Conservation (phyloP, 2,113 vertebrate genomes). For the Arvicanthis niloticus region DNA sequence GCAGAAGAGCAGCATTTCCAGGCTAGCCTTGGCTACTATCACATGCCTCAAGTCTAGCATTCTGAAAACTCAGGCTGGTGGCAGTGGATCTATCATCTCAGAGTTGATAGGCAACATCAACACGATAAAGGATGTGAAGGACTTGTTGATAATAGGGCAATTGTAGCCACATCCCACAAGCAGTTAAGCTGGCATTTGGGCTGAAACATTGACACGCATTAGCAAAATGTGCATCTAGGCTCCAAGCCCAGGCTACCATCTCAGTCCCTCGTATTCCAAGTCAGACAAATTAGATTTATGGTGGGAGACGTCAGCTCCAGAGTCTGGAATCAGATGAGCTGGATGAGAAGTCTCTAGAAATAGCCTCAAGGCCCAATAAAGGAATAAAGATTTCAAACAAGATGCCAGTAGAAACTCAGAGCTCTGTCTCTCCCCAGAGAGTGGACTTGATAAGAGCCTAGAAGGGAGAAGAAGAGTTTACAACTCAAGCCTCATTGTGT, state of each 20-base stretch:
- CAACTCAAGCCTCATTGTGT: slow-evolving; percentile 19
- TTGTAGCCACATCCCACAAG: background rate
- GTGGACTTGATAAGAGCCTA: background rate
- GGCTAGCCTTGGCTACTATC: background rate
- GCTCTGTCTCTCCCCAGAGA: slow-evolving; percentile 8
- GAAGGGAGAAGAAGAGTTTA: slow-evolving; percentile 48
- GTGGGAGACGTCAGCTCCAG: background rate
- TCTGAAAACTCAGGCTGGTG: background rate
- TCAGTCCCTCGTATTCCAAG: background rate
- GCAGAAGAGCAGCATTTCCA: background rate
- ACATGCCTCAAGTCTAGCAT: background rate
- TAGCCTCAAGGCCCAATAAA: background rate
- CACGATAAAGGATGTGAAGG: background rate
- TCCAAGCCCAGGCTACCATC: background rate
- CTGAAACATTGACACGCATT: background rate
- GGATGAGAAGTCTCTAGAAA: slow-evolving; percentile 38
- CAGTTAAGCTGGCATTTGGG: background rate
- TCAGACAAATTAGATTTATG: background rate
- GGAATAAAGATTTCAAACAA: slow-evolving; percentile 9
- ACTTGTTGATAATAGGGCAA: background rate
- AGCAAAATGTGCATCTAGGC: background rate
- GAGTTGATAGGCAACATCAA: background rate
- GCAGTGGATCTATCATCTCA: background rate
- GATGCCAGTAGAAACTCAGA: background rate
- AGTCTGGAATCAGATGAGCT: slow-evolving; percentile 29